Base-by-base conservation (phyloP, 2,113 vertebrate genomes). In the Lophotis ruficrista region DNA sequence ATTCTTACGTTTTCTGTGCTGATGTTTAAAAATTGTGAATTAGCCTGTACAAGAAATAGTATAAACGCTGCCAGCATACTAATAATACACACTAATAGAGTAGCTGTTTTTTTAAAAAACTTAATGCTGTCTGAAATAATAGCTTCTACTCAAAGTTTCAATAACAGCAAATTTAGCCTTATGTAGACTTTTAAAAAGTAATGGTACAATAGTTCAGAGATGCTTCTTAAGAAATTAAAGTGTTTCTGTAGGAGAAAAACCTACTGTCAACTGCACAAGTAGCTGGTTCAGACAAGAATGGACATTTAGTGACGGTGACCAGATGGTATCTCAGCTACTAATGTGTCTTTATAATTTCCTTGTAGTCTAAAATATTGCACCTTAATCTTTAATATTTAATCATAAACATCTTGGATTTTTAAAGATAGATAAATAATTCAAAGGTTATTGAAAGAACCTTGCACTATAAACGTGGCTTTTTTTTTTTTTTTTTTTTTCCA, bases 311-410 rank as follows among this genome's bases (percentile, higher is more conserved):
- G 64, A 13, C 21, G 50, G 47, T 81, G 58, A 90, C 50, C 45
- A 91, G 48, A 47, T 48, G 4, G 66, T 72, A 83, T 68, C 35
- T 89, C 82, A 75, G 9, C 9, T 83, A 57, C 24, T 70, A 71
- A 78, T 24, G 6, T 43, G 61, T 58, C 35, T 93, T 94, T n/a
- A 76, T 15, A 9, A 27, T 47, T 93, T 71, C 30, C 27, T 61
- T 75, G 12, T 70, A 47, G 35, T 47, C 61, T 88, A 53, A 53
- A 80, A 56, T 75, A 71, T 11, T 94, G 25, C 17, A 56, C 50
- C 10, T 88, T 85, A 27, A 65, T 89, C 31, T 94, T 97, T 82
- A 97, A 95, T 91, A 92, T 93, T 96, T 95, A 85, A 86, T 85
- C n/a, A 54, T 53, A 77, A 73, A 15, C 7, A 89, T 56, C n/a